Percentiles rank a stretch among this genome's conserved stretches.
Conservation (phyloP, 2,797 vertebrate species). For the Iguana delicatissima region DNA sequence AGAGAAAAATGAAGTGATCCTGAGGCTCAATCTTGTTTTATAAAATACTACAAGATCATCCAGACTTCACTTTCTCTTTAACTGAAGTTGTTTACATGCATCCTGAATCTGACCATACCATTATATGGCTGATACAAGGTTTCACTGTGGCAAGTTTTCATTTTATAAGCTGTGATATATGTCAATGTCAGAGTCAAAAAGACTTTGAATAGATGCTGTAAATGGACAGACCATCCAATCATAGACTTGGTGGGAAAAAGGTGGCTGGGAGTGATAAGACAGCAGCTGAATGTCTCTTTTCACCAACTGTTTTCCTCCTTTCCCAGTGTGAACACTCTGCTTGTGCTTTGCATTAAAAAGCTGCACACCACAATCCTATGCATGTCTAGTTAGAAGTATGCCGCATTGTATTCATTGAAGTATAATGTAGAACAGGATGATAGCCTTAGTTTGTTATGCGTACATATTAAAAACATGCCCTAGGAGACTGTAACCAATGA, state of each 20-base stretch:
- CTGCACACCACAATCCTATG: not conserved
- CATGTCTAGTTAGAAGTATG: too few relatives aligned
- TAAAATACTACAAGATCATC: not conserved
- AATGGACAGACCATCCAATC: not conserved
- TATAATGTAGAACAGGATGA: not conserved
- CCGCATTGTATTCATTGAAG: not conserved
- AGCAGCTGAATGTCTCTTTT: not conserved
- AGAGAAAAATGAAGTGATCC: not conserved
- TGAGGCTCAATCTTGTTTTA: not conserved
- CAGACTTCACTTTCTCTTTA: not conserved
- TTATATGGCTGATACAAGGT: not conserved
- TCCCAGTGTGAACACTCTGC: conserved; percentile 5
- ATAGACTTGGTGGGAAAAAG: not conserved
- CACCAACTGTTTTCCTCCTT: not conserved
- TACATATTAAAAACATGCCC: not conserved
- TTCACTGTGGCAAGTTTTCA: not conserved
- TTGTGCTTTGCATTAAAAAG: conserved; percentile 9
- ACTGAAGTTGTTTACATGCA: not conserved
- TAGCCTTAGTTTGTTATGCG: not conserved
- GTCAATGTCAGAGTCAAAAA: not conserved
- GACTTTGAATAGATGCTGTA: not conserved
- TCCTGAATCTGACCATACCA: not conserved
- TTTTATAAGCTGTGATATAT: not conserved
- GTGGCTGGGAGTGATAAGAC: not conserved
- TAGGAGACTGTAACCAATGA: conserved; percentile 23